Conservation (phyloP, 2,888 invertebrate genomes). For the Chloroclysta siterata region DNA sequence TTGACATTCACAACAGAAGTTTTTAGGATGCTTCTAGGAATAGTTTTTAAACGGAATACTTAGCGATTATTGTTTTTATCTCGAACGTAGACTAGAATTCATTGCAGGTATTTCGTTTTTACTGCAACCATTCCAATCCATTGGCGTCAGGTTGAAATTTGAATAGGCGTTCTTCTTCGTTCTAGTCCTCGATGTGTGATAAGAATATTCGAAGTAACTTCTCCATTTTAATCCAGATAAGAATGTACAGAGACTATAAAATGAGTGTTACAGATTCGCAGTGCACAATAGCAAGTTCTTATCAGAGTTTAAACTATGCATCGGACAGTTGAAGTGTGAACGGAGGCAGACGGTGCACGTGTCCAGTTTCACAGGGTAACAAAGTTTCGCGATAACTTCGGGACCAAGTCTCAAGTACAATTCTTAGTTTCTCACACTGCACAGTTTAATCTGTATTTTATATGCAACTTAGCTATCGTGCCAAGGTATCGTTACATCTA, state of each 20-base stretch:
- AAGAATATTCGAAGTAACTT: conserved; percentile 4
- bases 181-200: background rate
- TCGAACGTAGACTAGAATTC: background rate
- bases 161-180: background rate
- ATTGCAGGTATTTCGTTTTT: background rate
- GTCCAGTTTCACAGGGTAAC: conserved; percentile 22
- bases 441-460: background rate
- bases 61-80: background rate
- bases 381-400: conserved; percentile 20
- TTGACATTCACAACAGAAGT: background rate
- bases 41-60: background rate
- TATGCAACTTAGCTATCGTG: background rate
- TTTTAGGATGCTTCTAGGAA: background rate
- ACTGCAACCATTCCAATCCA: background rate
- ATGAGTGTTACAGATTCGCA: background rate
- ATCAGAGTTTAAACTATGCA: conserved; percentile 16
- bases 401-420: conserved; percentile 9
- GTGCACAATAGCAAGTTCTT: conserved; percentile 12
- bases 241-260: background rate
- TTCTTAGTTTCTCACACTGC: conserved; percentile 3
- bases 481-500: background rate
- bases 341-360: conserved; percentile 13
- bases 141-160: no score
- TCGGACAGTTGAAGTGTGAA: conserved; percentile 22
- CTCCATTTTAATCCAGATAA: conserved; percentile 9